phyloP scores from a whole-genome alignment of 2,888 invertebrate species.

The Dicyrtoma fusca region DNA sequence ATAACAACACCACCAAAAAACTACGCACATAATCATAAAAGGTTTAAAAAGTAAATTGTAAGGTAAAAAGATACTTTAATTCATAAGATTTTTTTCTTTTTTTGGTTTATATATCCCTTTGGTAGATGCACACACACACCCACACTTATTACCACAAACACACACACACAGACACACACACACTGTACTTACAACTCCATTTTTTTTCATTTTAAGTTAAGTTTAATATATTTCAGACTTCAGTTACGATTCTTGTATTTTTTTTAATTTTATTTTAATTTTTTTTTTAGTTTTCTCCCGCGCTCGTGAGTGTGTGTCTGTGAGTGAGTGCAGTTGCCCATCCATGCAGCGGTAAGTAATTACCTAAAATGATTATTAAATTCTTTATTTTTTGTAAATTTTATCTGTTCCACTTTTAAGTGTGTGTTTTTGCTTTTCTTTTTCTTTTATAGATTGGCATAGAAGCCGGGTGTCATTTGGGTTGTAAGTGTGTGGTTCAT shows the following conservation, averaged over 20 bases:
- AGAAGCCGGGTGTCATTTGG: no score
- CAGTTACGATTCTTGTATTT: no score
- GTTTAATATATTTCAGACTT: no score
- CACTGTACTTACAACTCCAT: neutral
- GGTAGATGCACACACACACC: slow-evolving; percentile 1
- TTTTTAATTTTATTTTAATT: no score
- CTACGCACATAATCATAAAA: slow-evolving; percentile 22
- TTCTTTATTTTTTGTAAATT: no score
- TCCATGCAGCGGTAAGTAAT: no score
- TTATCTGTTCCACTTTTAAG: no score
- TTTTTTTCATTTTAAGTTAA: neutral
- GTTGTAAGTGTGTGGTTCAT: no score
- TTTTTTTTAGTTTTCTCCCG: no score
- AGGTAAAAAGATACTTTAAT: neutral
- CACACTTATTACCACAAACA: neutral
- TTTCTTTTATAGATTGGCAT: neutral
- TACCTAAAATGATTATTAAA: no score
- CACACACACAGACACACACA: neutral
- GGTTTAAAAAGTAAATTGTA: neutral
- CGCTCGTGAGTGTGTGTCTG: no score
- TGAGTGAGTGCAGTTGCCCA: no score
- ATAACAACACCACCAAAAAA: slow-evolving; percentile 31
- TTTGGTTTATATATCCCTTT: neutral
- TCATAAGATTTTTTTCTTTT: neutral
- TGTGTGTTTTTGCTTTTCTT: neutral